Base-by-base conservation (phyloP, 1,140 invertebrate genomes). In the Caenorhabditis briggsae region DNA sequence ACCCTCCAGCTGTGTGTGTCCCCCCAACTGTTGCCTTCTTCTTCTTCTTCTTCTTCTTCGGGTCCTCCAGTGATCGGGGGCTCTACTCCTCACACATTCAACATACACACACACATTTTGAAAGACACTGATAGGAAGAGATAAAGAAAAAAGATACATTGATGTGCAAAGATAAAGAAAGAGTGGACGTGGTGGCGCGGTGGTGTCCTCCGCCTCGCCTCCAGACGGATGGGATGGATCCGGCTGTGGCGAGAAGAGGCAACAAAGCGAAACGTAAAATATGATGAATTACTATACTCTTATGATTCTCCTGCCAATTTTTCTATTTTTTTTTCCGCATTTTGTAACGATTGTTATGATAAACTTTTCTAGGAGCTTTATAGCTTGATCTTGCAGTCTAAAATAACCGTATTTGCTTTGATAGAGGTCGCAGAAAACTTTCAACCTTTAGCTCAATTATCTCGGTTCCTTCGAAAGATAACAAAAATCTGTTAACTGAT, bases 171-270 rank as follows among this genome's bases (percentile, higher is more conserved):
- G 65, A 70, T 70, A 25, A 33, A 25, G 23, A 25, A 53, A 25
- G 61, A 70, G 65, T 70, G 70, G 70, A 78, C 70, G 70, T 78
- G 70, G 70, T 50, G 70, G 46, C 70, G 70, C 50, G 70, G 70
- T 50, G 70, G 46, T 53, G 46, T 78, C 70, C 46, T 25, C 5
- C 20, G 43, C 33, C 46, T 23, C 70, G 50, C 50, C 50, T 11
- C 50, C 50, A 53, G 50, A 14, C 16, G 11, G 50, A 53, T 11
- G 41, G 41, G 33, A 48, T 14, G 46, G 9, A 23, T 5, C 11
- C 70, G 5, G 5, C 20, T 46, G 14, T 7, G n/a, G 23, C 14
- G 64, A 46, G 18, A 33, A 59, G 41, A 78, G 5, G n/a, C 20
- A 61, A 25, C 8, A 25, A 11, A 11, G 5, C 20, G 16, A 78